A percentile compares a stretch with the other conserved stretches of the same genome.
Evolutionary conservation across 1,140 invertebrate species (phyloP).

Genomic region (Cardiocondyla obscurior): DNA sequence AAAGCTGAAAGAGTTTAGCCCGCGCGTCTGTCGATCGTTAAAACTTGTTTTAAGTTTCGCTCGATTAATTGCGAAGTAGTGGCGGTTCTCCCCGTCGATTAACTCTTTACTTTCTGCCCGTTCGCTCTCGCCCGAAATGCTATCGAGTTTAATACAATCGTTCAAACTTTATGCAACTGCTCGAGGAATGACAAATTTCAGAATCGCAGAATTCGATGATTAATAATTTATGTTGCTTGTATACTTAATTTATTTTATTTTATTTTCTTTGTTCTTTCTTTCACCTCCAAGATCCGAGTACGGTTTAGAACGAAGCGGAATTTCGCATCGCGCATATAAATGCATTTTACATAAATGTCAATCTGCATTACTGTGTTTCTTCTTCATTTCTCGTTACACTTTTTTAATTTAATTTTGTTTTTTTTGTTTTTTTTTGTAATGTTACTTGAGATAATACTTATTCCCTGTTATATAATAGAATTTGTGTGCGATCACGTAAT

Average conservation of each 20-base stretch:
- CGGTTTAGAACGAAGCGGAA: not conserved
- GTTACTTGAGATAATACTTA: not conserved
- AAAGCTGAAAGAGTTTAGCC: not conserved
- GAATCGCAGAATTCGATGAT: not conserved
- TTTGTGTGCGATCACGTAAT: not conserved
- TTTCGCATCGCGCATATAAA: not conserved
- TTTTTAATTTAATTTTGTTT: too few relatives aligned
- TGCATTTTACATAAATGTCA: not conserved
- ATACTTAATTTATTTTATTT: too few relatives aligned
- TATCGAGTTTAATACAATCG: constrained; percentile 22
- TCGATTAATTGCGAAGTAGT: not conserved
- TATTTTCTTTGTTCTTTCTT: too few relatives aligned
- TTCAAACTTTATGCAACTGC: not conserved
- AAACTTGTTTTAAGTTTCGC: constrained; percentile 20
- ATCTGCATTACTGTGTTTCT: not conserved
- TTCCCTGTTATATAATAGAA: not conserved
- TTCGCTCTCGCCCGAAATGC: not conserved
- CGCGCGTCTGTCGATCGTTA: not conserved
- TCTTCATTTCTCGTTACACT: not conserved
- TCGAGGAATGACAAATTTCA: not conserved
- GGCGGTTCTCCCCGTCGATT: not conserved
- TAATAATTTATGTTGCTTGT: constrained; percentile 5
- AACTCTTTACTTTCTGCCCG: not conserved
- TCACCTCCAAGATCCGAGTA: not conserved
- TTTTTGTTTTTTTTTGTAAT: too few relatives aligned